phyloP scores from a whole-genome alignment of 1,140 invertebrate genomes.

The Drosophila pachea region DNA sequence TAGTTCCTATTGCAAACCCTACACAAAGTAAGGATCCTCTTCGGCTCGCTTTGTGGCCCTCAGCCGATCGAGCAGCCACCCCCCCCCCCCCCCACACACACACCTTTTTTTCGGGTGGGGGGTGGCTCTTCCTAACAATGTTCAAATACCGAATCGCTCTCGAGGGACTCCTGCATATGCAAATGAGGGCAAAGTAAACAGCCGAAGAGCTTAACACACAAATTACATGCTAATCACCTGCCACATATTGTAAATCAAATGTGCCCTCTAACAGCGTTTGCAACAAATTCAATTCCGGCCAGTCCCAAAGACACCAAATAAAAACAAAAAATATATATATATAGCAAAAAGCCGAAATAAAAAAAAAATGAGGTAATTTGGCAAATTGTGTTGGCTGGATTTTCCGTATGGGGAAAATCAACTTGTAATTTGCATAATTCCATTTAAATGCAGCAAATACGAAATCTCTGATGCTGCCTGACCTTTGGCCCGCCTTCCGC shows the following conservation, averaged over 20 bases:
- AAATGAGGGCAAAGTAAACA: slow-evolving; percentile 9
- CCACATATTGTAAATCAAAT: slow-evolving; percentile 12
- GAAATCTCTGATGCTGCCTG: slow-evolving; percentile 25
- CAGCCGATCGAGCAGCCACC: too few species aligned
- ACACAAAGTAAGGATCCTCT: too few species aligned
- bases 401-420: slow-evolving; percentile 41
- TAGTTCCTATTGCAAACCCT: too few species aligned
- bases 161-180: neutral
- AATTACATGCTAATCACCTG: slow-evolving; percentile 26
- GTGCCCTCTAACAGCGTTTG: slow-evolving; percentile 1
- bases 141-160: too few species aligned
- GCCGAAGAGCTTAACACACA: slow-evolving; percentile 3
- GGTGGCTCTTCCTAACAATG: too few species aligned
- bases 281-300: slow-evolving; percentile 1
- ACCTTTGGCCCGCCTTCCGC: slow-evolving; percentile 4
- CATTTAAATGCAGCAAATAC: slow-evolving; percentile 61
- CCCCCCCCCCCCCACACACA: too few species aligned
- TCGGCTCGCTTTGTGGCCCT: too few species aligned
- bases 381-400: slow-evolving; percentile 12
- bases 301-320: too few species aligned
- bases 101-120: too few species aligned
- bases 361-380: slow-evolving; percentile 18
- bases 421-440: slow-evolving; percentile 64
- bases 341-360: neutral
- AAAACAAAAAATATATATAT: slow-evolving; percentile 6